Evolutionary conservation across 2,888 invertebrate genomes (phyloP).

Genomic region (Caenorhabditis macrosperma): DNA sequence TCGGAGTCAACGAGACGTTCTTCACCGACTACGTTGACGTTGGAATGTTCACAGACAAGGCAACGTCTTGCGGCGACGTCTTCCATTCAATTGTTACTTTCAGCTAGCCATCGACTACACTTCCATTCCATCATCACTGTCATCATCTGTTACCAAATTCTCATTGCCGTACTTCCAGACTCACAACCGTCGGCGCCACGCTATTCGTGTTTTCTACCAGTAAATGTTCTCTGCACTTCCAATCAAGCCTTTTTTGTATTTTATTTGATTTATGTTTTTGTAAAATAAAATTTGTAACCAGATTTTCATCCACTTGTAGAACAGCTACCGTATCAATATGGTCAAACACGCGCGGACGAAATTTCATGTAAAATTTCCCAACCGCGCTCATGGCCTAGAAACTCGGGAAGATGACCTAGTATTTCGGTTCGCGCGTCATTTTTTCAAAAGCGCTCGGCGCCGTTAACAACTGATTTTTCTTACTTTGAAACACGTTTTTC

Average conservation of each 20-base stretch:
- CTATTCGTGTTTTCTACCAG: constrained; percentile 56
- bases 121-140: constrained; percentile 7
- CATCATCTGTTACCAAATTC: constrained; percentile 12
- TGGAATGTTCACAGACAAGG: constrained; percentile 43
- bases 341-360: no score
- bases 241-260: not conserved
- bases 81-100: not conserved
- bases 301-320: no score
- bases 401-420: not conserved
- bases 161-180: constrained; percentile 28
- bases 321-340: no score
- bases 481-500: not conserved
- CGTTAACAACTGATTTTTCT: not conserved
- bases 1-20: constrained; percentile 38
- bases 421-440: not conserved
- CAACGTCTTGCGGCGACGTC: not conserved
- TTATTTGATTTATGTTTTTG: not conserved
- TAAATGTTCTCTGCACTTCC: not conserved
- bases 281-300: constrained; percentile 11
- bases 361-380: no score
- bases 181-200: constrained; percentile 46
- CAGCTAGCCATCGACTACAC: constrained; percentile 56
- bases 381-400: not conserved
- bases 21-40: constrained; percentile 9
- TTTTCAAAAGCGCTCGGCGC: not conserved